These are phyloP conservation scores for Malacoctenus gilli DNA, from an alignment of 2,797 vertebrate genomes.

Conservation along the genomic window DNA sequence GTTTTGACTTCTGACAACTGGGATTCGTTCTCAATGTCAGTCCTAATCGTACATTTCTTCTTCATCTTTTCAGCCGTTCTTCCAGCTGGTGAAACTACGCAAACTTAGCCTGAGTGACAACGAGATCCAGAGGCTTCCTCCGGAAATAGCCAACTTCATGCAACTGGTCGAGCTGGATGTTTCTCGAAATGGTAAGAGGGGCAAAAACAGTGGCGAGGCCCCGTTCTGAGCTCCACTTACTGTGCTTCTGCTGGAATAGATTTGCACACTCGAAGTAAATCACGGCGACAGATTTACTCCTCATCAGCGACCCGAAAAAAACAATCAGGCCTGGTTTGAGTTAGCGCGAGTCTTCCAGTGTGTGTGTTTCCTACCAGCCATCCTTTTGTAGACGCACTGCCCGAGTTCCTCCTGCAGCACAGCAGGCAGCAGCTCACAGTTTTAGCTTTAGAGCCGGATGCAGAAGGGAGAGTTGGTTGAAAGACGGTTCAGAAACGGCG, in stretches of 20 bases:
- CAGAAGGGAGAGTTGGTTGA: too few species aligned
- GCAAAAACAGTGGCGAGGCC: not conserved
- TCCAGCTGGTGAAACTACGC: slow-evolving; percentile 94
- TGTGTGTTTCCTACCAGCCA: not conserved
- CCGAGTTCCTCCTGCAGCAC: too few species aligned
- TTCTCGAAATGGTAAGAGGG: slow-evolving; percentile 92
- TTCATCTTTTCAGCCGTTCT: slow-evolving; percentile 89
- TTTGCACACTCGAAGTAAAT: slow-evolving; percentile 12
- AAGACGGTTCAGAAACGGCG: too few species aligned
- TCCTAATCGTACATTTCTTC: too few species aligned
- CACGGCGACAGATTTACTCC: slow-evolving; percentile 39
- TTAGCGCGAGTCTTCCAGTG: slow-evolving; percentile 5
- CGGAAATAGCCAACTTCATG: slow-evolving; percentile 98
- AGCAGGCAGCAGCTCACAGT: too few species aligned
- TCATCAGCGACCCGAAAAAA: too few species aligned
- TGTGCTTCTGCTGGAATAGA: not conserved
- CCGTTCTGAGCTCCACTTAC: not conserved
- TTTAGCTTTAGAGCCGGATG: too few species aligned
- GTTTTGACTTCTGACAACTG: too few species aligned
- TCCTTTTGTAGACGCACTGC: too few species aligned
- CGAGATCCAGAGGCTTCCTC: slow-evolving; percentile 94
- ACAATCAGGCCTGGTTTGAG: slow-evolving; percentile 28
- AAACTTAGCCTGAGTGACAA: slow-evolving; percentile 98
- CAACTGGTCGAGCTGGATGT: slow-evolving; percentile 96
- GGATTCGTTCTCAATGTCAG: too few species aligned